phyloP scores from a whole-genome alignment of 1,140 invertebrate genomes.

The Bombus vancouverensis region DNA sequence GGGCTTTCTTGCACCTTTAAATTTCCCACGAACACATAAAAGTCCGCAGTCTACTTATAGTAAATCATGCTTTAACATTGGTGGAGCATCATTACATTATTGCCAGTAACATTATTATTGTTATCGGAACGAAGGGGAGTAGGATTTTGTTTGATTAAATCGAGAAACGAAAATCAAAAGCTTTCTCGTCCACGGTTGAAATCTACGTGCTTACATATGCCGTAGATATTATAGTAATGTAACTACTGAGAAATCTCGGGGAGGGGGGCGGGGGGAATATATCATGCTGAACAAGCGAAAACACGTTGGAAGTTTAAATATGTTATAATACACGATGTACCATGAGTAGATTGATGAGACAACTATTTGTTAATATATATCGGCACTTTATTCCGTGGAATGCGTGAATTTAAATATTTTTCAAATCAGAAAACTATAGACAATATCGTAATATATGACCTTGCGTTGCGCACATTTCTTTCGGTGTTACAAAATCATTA shows the following conservation, averaged over 20 bases:
- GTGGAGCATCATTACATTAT: neutral
- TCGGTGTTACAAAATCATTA: neutral
- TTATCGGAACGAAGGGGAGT: neutral
- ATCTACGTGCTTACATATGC: neutral
- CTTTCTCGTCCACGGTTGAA: neutral
- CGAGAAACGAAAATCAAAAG: constrained; percentile 13
- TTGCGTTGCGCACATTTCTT: constrained; percentile 18
- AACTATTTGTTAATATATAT: constrained; percentile 37
- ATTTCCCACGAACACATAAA: neutral
- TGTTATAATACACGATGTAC: constrained; percentile 11
- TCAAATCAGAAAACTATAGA: constrained; percentile 22
- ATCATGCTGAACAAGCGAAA: neutral
- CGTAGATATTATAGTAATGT: neutral
- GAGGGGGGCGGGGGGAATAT: neutral
- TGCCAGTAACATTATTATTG: neutral
- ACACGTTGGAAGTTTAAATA: neutral
- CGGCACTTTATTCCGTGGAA: constrained; percentile 38
- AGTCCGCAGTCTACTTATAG: neutral
- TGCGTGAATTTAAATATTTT: constrained; percentile 49
- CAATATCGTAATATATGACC: constrained; percentile 11
- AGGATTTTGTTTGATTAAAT: neutral
- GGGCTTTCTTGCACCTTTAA: neutral
- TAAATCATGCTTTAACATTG: neutral
- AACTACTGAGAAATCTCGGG: neutral
- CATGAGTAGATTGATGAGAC: constrained; percentile 14